phyloP scores from a whole-genome alignment of 2,113 vertebrate species.

The Perccottus glenii region DNA sequence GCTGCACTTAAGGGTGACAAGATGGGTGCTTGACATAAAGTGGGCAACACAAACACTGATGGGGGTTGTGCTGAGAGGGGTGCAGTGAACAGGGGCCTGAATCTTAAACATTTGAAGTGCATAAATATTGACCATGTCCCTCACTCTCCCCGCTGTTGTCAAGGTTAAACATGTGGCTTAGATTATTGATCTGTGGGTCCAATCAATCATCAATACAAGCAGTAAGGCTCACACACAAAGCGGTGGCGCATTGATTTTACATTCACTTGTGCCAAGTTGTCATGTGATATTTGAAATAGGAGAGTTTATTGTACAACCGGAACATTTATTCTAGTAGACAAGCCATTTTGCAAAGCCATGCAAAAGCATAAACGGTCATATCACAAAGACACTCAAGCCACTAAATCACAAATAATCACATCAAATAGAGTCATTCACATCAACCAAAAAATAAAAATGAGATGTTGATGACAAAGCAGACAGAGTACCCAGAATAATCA shows the following conservation, averaged over 20 bases:
- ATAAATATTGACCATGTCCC: slow-evolving; percentile 27
- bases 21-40: slow-evolving; percentile 49
- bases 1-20: slow-evolving; percentile 54
- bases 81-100: background rate
- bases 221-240: background rate
- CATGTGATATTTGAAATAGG: slow-evolving; percentile 2
- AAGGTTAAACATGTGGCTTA: slow-evolving; percentile 14
- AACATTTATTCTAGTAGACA: background rate
- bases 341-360: slow-evolving; percentile 58
- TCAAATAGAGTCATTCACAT: background rate
- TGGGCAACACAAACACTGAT: slow-evolving; percentile 35
- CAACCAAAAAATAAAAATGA: background rate
- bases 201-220: slow-evolving; percentile 33
- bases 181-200: slow-evolving; percentile 39
- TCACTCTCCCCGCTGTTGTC: slow-evolving; percentile 13
- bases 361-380: slow-evolving; percentile 25
- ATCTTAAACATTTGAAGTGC: slow-evolving; percentile 32
- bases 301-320: background rate
- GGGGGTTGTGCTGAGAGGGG: background rate
- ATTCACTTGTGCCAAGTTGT: background rate
- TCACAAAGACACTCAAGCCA: slow-evolving; percentile 18
- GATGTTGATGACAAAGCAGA: background rate
- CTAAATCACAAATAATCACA: background rate
- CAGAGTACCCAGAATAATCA: background rate
- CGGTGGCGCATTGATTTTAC: slow-evolving; percentile 4